A percentile compares a stretch with the other conserved stretches of the same genome.
Conservation (phyloP, 2,113 vertebrate species). For the Panurus biarmicus region DNA sequence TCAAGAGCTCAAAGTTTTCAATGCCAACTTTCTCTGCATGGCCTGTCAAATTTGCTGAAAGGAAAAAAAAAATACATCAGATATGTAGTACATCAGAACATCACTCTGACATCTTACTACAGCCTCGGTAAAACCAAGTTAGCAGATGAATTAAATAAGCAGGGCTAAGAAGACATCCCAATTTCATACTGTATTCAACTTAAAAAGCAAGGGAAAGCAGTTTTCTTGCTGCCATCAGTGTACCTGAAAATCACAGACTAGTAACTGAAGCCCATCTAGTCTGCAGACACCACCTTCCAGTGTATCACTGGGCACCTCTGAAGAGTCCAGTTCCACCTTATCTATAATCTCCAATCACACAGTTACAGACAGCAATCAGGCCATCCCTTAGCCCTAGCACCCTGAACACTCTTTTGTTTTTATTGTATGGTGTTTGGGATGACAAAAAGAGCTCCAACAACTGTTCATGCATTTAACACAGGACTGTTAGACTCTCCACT, state of each 20-base stretch:
- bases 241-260: neutral
- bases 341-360: neutral
- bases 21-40: conserved; percentile 95
- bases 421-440: neutral
- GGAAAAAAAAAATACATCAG: neutral
- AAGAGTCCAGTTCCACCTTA: neutral
- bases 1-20: conserved; percentile 96
- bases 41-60: conserved; percentile 92
- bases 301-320: neutral
- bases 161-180: neutral
- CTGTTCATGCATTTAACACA: neutral
- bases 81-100: neutral
- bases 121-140: neutral
- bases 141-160: neutral
- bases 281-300: neutral
- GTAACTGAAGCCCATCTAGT: neutral
- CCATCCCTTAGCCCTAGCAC: neutral
- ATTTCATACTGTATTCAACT: neutral
- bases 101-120: neutral
- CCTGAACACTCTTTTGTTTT: neutral
- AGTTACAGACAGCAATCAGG: neutral
- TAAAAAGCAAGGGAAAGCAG: neutral
- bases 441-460: neutral
- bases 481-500: neutral
- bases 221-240: neutral